Percentiles rank a stretch among this genome's conserved stretches.
phyloP scores from a whole-genome alignment of 2,888 invertebrate genomes.

The Calameuta filiformis region DNA sequence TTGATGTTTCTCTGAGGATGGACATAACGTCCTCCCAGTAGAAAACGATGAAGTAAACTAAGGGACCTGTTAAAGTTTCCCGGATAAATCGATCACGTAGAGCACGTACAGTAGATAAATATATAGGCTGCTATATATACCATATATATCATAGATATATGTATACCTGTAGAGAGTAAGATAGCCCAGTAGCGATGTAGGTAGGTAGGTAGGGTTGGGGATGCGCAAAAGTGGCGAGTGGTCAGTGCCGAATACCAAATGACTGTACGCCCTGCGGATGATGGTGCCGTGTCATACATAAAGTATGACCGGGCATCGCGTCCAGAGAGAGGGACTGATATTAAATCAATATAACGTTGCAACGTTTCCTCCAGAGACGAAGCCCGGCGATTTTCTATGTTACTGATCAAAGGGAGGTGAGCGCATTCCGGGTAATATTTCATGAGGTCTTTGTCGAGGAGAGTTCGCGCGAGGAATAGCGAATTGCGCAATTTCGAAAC shows the following conservation, averaged over 20 bases:
- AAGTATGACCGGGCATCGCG: slow-evolving; percentile 55
- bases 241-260: slow-evolving; percentile 65
- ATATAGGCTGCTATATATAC: neutral
- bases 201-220: slow-evolving; percentile 49
- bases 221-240: slow-evolving; percentile 61
- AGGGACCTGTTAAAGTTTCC: neutral
- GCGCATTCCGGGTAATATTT: slow-evolving; percentile 48
- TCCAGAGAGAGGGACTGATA: slow-evolving; percentile 31
- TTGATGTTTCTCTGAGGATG: neutral
- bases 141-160: neutral
- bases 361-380: slow-evolving; percentile 46
- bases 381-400: slow-evolving; percentile 56
- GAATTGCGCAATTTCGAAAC: neutral
- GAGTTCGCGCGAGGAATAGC: slow-evolving; percentile 42
- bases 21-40: neutral
- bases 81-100: neutral
- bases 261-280: slow-evolving; percentile 47
- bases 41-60: neutral
- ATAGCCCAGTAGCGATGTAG: neutral
- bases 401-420: slow-evolving; percentile 56
- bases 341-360: slow-evolving; percentile 49
- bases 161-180: neutral
- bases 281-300: slow-evolving; percentile 59
- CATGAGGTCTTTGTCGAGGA: slow-evolving; percentile 49
- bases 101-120: neutral